Conservation (phyloP, 2,797 vertebrate species). For the Sphenodon punctatus region DNA sequence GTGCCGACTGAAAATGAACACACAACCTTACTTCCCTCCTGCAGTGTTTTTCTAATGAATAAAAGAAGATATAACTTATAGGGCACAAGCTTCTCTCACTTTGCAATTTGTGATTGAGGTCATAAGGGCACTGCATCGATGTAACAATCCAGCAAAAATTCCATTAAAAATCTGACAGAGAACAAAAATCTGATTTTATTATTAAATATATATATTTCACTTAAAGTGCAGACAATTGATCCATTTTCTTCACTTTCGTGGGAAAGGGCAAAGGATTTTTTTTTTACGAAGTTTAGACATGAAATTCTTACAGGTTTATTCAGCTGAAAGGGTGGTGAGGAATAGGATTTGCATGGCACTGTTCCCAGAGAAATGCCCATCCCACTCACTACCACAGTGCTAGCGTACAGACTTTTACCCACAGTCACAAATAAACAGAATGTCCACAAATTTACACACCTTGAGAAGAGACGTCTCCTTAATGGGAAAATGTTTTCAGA, state of each 20-base stretch:
- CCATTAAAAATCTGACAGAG: background rate
- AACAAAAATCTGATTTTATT: background rate
- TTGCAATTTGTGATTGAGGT: background rate
- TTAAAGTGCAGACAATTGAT: background rate
- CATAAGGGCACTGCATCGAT: background rate
- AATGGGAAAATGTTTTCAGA: background rate
- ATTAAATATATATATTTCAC: background rate
- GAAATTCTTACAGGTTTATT: background rate
- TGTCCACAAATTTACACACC: fast-evolving
- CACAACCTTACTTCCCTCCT: background rate
- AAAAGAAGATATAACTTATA: background rate
- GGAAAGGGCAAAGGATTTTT: background rate
- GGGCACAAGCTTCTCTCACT: background rate
- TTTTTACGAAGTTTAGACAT: background rate
- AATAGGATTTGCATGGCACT: background rate
- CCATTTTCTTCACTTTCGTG: background rate
- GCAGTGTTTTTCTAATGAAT: background rate
- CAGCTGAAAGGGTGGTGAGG: background rate
- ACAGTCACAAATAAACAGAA: background rate
- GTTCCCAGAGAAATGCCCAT: background rate
- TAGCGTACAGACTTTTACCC: background rate
- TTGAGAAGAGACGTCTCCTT: background rate
- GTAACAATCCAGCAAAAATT: background rate
- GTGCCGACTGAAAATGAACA: background rate
- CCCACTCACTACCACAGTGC: background rate